A percentile compares a stretch with the other conserved stretches of the same genome.
Conservation (phyloP, 2,113 vertebrate species). For the Cynocephalus volans region DNA sequence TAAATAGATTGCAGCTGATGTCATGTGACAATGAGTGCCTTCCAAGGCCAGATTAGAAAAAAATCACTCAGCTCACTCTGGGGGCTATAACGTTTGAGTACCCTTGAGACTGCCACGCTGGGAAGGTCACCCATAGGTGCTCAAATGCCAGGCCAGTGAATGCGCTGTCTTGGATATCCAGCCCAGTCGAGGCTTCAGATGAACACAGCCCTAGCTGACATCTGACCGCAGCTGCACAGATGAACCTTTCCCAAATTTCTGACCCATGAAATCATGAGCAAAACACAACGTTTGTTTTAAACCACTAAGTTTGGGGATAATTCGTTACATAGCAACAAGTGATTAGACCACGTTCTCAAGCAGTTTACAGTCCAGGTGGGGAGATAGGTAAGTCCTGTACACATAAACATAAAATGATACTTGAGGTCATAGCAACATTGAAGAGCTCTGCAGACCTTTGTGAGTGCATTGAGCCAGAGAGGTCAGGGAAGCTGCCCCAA, state of each 20-base stretch:
- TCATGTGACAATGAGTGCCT: fast-evolving
- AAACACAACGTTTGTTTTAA: background rate
- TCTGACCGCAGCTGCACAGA: fast-evolving
- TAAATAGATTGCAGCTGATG: background rate
- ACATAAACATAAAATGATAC: background rate
- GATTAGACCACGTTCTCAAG: background rate
- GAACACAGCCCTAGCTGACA: fast-evolving
- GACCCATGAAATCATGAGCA: background rate
- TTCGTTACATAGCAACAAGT: background rate
- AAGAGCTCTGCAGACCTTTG: background rate
- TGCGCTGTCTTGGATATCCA: fast-evolving
- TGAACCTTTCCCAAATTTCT: background rate
- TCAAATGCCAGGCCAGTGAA: fast-evolving
- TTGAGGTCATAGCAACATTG: background rate
- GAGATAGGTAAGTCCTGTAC: background rate
- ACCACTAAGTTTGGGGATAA: background rate
- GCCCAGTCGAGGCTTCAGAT: background rate
- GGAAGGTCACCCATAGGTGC: fast-evolving
- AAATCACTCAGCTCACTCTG: background rate
- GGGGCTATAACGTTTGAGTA: fast-evolving
- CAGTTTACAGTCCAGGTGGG: background rate
- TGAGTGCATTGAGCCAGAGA: background rate
- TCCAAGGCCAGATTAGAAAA: background rate
- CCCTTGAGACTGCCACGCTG: fast-evolving
- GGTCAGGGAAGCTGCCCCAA: background rate